Evolutionary conservation across 2,888 invertebrate species (phyloP), one percentile per base, ranked within the genome.

Genomic region (Petrophora chlorosata): DNA sequence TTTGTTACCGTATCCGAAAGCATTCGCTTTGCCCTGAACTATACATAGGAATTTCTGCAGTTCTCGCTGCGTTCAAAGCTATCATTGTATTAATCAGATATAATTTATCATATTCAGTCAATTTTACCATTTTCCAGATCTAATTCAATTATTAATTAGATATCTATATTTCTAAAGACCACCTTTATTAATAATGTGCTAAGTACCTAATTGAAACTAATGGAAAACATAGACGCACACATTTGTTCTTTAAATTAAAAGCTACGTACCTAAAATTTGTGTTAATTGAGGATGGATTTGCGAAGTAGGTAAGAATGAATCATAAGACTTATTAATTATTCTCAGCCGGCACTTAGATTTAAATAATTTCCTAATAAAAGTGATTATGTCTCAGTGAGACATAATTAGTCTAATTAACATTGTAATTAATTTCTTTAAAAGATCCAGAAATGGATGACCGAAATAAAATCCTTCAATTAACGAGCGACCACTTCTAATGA

Each of bases 401-500:
- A 9, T 44, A 23, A 23, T 44, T 32, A 19, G 12, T 17, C 28
- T 10, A 15, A 14, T 9, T 23, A 25, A 15, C 10, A 29, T n/a
- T 29, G 15, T 19, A 13, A 17, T 12, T 25, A 25, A 41, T 30
- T n/a, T 25, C 40, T 32, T 12, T 26, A 9, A 10, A 10, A 35
- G 17, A 30, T 41, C 30, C 13, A 30, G 29, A 29, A 30, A 41
- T 32, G 13, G 14, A 25, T 3, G 34, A 13, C 9, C 23, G 36
- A 25, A 47, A 47, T 17, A 29, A 47, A 41, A 30, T 41, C 25
- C 10, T 26, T 32, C 23, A 43, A 42, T 42, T 38, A 49, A 46
- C 15, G 28, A 26, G 10, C 28, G n/a, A 36, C 15, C 51, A 30
- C 23, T 35, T 47, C 46, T 47, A 52, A 43, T 43, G 34, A 30